Evolutionary conservation across 2,888 invertebrate genomes (phyloP), one percentile per base, ranked within the genome.

Genomic region (Drosophila tanythrix): DNA sequence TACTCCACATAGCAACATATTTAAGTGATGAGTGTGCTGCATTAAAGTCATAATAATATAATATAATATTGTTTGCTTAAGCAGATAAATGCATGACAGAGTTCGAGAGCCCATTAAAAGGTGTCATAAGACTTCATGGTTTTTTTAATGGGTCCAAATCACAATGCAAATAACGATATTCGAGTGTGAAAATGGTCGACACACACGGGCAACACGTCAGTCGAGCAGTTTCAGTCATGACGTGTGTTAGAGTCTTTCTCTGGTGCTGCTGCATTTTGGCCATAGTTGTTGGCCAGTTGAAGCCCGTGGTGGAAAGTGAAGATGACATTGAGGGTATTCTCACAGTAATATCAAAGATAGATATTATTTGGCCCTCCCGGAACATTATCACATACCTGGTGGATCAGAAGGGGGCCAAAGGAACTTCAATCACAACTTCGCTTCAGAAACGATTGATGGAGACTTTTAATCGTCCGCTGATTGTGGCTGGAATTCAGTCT

Each of bases 161-260:
- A 21, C 66, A 58, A 40, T 29, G 50, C 53, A 70, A 64, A 57
- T 53, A 80, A 60, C 25, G 10, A 43, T 51, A 13, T 10, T n/a
- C 7, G 15, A 6, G 35, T 15, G 27, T 57, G 15, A 29, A 40
- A 56, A 29, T 11, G 11, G 55, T 1, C 1, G 5, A 11, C 29
- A 7, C 15, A 5, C n/a, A 11, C 8, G 2, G 13, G 10, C 2
- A 36, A n/a, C 4, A 4, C 6, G 27, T 27, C 60, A 80, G 81
- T 80, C 36, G 13, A 40, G 6, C 38, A 43, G 13, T n/a, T 21
- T 18, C 36, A 51, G 48, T 21, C 57, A 77, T 80, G 76, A 64
- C 15, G 61, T 64, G 40, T 55, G 40, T 58, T 21, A n/a, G 27
- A 10, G 10, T 64, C 8, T 25, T 33, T 51, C 13, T 75, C 0